Evolutionary conservation across 2,113 vertebrate species (phyloP), one percentile per base, ranked within the genome.

Genomic region (Coreoperca whiteheadi): DNA sequence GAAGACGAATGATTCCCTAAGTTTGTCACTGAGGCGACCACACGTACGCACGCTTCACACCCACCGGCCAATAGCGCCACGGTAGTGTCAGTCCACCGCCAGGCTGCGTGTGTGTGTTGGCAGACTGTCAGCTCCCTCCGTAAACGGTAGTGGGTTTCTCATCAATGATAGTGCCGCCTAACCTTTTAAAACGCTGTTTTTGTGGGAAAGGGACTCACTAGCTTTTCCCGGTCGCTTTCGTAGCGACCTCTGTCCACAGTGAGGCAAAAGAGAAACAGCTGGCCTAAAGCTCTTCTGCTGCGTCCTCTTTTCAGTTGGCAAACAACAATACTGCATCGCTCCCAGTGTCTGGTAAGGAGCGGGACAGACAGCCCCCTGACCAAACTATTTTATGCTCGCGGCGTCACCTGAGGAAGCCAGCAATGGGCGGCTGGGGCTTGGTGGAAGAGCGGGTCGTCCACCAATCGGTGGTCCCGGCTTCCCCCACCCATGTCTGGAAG

Each of bases 41-140:
- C 63, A 28, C 54, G 67, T 41, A 65, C 18, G 4, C 91, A 91
- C 87, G 85, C 91, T 89, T 89, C 83, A 87, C 84, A 79, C 59
- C 41, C 51, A 64, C 54, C 16, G 53, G 59, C 23, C 71, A 84
- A 79, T 70, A 82, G 9, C 66, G 16, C 37, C 50, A 57, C 43
- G 39, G 53, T 6, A 41, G 69, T 78, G 73, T 81, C 50, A 89
- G 41, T 25, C 53, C 59, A 73, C 16, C 4, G 16, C 61, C 25
- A 39, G 43, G 63, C 28, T 14, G 11, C 61, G 64, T 50, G 48
- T 74, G 69, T 48, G 73, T 37, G 57, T 34, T 57, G 11, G 11
- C 39, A 23, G 23, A 21, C 63, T 81, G 32, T 25, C 4, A 0
- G 32, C 15, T 66, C 21, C 14, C n/a, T 25, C 59, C 53, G 51